These are phyloP conservation scores for Drosophila cognata DNA, from an alignment of 2,888 invertebrate genomes.

Conservation along the genomic window DNA sequence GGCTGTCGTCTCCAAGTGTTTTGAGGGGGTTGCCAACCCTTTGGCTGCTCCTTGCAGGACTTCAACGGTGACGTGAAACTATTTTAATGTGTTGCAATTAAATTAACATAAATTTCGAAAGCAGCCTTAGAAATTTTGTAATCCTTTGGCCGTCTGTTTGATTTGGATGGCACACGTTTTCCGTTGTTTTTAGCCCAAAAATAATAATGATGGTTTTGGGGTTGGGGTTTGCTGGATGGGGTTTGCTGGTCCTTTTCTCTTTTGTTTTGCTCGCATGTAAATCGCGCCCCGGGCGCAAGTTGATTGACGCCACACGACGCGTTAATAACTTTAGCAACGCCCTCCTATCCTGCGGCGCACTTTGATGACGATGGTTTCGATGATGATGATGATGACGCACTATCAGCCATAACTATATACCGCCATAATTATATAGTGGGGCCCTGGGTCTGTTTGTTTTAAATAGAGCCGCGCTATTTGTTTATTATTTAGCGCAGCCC, in stretches of 20 bases:
- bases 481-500: conserved; percentile 64
- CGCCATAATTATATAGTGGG: conserved; percentile 64
- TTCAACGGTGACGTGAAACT: conserved; percentile 67
- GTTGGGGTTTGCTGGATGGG: not conserved
- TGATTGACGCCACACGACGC: conserved; percentile 81
- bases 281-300: conserved; percentile 58
- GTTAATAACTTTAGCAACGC: conserved; percentile 80
- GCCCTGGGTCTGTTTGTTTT: conserved; percentile 54
- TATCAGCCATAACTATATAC: conserved; percentile 59
- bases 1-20: conserved; percentile 48
- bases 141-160: conserved; percentile 58
- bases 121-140: conserved; percentile 49
- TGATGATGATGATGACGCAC: conserved; percentile 67
- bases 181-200: conserved; percentile 68
- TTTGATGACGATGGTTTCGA: conserved; percentile 45
- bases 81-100: conserved; percentile 81
- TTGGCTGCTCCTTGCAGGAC: conserved; percentile 51
- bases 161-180: conserved; percentile 60
- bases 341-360: conserved; percentile 65
- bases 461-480: conserved; percentile 65
- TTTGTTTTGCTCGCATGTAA: conserved; percentile 58
- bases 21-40: conserved; percentile 42
- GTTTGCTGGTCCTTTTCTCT: conserved; percentile 20
- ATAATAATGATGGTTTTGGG: not conserved
- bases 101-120: conserved; percentile 74